Conservation (phyloP, 1,140 invertebrate genomes). For the Prorops nasuta region DNA sequence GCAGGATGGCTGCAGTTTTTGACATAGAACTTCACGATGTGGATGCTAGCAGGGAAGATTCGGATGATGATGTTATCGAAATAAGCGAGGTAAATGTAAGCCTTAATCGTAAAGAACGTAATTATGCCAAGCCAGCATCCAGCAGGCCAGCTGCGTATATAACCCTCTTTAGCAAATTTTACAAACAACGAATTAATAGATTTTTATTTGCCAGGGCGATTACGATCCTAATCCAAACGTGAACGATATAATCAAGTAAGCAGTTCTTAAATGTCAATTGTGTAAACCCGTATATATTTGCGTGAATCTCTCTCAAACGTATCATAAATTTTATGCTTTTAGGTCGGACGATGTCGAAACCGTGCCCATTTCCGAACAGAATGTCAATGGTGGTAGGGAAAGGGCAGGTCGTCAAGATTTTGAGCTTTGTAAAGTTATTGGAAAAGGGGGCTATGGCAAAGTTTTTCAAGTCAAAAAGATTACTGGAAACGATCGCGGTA, state of each 20-base stretch:
- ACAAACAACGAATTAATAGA: too few relatives aligned
- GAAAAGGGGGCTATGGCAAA: conserved; percentile 99
- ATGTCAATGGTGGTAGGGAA: conserved; percentile 79
- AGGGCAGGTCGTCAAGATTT: conserved; percentile 90
- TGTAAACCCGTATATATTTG: background rate
- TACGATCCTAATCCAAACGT: conserved; percentile 75
- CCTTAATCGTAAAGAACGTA: background rate
- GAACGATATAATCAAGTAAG: conserved; percentile 75
- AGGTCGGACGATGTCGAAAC: conserved; percentile 79
- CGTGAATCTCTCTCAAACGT: background rate
- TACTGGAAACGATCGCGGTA: conserved; percentile 84
- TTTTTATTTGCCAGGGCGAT: conserved; percentile 62
- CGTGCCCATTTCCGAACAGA: conserved; percentile 81
- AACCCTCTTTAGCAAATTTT: too few relatives aligned
- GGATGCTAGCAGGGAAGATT: conserved; percentile 62
- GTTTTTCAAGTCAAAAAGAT: conserved; percentile 93
- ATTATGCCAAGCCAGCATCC: too few relatives aligned
- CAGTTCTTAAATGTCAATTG: conserved; percentile 36
- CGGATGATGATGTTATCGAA: conserved; percentile 81
- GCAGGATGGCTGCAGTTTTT: conserved; percentile 76
- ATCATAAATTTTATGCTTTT: conserved; percentile 28
- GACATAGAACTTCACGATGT: conserved; percentile 83
- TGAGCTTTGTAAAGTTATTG: conserved; percentile 92
- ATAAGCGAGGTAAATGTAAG: conserved; percentile 69
- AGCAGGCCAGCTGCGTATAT: too few relatives aligned